Evolutionary conservation across 2,888 invertebrate species (phyloP).

Genomic region (Ennomos fuscantarius): DNA sequence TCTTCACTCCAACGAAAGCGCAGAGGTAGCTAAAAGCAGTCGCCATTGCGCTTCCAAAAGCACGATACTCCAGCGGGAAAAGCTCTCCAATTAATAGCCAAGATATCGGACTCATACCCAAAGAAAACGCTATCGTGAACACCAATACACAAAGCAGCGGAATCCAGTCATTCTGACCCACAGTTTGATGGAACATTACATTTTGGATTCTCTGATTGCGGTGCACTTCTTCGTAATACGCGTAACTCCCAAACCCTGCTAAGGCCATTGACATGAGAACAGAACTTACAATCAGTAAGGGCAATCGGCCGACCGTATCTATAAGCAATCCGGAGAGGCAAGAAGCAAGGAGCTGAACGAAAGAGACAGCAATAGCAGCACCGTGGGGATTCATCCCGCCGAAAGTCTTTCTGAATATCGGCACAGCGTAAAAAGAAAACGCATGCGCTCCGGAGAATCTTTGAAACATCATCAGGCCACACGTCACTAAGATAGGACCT

Average conservation of each 20-base stretch:
- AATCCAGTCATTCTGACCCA: constrained; percentile 91
- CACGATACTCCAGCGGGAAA: constrained; percentile 92
- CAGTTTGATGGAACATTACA: constrained; percentile 78
- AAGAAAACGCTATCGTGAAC: constrained; percentile 93
- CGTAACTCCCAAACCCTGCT: constrained; percentile 93
- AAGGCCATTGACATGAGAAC: constrained; percentile 94
- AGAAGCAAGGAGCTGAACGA: constrained; percentile 94
- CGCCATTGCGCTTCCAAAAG: constrained; percentile 94
- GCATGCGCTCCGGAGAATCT: constrained; percentile 93
- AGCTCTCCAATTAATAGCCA: constrained; percentile 93
- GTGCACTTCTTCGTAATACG: constrained; percentile 91
- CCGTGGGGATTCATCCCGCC: constrained; percentile 92
- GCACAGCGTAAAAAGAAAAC: constrained; percentile 94
- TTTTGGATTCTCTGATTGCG: constrained; percentile 81
- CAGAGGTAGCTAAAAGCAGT: constrained; percentile 94
- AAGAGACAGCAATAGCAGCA: constrained; percentile 93
- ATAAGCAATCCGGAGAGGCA: constrained; percentile 92
- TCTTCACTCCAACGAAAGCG: constrained; percentile 94
- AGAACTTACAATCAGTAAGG: constrained; percentile 93
- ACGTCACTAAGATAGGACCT: constrained; percentile 92
- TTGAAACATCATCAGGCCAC: constrained; percentile 96
- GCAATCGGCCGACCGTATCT: constrained; percentile 93
- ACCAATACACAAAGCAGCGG: constrained; percentile 92
- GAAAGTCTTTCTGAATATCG: constrained; percentile 94
- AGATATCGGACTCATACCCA: constrained; percentile 95